Evolutionary conservation across 2,888 invertebrate species (phyloP), one percentile per base, ranked within the genome.

Genomic region (Falcaria lacertinaria): DNA sequence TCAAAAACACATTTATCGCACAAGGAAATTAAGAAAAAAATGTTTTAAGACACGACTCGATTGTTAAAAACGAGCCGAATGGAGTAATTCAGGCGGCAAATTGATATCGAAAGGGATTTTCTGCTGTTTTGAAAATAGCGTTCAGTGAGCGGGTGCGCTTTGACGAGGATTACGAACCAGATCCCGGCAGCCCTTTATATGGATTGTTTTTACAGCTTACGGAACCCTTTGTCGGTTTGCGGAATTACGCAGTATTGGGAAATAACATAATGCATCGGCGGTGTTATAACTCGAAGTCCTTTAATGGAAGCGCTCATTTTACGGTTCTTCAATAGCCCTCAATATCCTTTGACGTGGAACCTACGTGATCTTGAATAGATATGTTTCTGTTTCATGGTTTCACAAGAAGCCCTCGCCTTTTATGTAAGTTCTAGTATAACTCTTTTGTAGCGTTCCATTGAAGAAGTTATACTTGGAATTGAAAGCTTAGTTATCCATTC

Each of bases 191-290:
- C 60, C 62, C 64, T 69, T 78, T 69, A 58, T 74, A 59, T 49
- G 71, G 79, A 81, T 84, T 88, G 87, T 88, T 89, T 87, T 87
- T 88, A 87, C 88, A 89, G 85, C 86, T 83, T 84, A 75, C 68
- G 56, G 59, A 80, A 78, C 80, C 82, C 84, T 87, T 89, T 89
- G 88, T 88, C 85, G 84, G 80, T 74, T 76, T 66, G 73, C 67
- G 66, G 77, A 70, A 74, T 73, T 65, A 69, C 69, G 60, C 57
- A 61, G 50, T 60, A 63, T 68, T 56, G 63, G 63, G 66, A 60
- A 66, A 66, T 50, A 57, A 60, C 66, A 77, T 72, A 73, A 76
- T 72, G 65, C 63, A 56, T 48, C 54, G 62, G 55, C 60, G 60
- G 66, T 62, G 64, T 68, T 69, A 59, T 70, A 68, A 60, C 66